phyloP scores from a whole-genome alignment of 2,113 vertebrate genomes.

The Onychostruthus taczanowskii region DNA sequence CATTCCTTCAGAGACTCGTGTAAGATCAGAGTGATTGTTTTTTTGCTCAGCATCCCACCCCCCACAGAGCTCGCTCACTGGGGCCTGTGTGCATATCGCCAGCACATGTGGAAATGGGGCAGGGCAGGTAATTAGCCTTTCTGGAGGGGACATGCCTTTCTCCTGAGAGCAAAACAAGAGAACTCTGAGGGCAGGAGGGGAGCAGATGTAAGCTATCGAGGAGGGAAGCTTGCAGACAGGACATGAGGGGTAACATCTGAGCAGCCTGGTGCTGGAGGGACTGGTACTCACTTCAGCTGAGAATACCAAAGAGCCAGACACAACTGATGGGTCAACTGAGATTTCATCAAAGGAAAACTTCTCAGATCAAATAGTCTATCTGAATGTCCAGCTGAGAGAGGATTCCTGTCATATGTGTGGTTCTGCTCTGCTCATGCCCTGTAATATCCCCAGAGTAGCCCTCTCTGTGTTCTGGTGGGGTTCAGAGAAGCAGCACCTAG shows the following conservation, averaged over 20 bases:
- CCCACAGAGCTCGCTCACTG: fast-evolving
- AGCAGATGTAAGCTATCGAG: conserved; percentile 31
- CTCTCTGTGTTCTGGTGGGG: background rate
- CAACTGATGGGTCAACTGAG: background rate
- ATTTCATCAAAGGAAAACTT: background rate
- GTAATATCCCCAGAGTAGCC: background rate
- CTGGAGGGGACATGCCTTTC: conserved; percentile 31
- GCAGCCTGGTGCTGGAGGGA: background rate
- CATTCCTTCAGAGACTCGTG: background rate
- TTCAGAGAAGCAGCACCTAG: background rate
- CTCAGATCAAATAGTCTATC: background rate
- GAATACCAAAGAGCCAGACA: background rate
- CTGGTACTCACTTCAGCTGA: background rate
- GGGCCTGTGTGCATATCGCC: background rate
- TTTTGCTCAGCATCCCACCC: conserved; percentile 6
- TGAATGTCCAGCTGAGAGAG: background rate
- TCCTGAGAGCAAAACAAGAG: conserved; percentile 19
- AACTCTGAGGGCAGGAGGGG: background rate
- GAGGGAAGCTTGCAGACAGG: background rate
- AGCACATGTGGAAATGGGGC: background rate
- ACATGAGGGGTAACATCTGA: background rate
- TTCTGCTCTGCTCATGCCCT: background rate
- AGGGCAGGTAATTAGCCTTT: conserved; percentile 34
- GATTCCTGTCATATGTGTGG: fast-evolving
- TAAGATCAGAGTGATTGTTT: background rate